Evolutionary conservation across 2,113 vertebrate genomes (phyloP).

Genomic region (Motacilla tschutschensis): DNA sequence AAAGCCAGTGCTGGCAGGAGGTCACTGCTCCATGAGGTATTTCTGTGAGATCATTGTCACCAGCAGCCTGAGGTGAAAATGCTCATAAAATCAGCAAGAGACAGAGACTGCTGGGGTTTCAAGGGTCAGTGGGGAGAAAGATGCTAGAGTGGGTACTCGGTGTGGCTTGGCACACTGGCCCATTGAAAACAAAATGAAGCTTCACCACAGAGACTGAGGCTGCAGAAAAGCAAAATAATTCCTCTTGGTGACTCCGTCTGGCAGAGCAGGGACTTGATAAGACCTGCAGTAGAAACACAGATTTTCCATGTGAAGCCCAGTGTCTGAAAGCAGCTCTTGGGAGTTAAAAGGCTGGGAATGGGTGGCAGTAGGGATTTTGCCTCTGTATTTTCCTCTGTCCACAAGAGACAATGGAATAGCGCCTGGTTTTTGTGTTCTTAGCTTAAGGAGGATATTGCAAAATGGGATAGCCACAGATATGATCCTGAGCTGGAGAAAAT

Average conservation of each 20-base stretch:
- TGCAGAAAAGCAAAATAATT: neutral
- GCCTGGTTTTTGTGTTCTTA: constrained; percentile 53
- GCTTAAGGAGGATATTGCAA: constrained; percentile 57
- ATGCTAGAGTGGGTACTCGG: neutral
- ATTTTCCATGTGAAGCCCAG: neutral
- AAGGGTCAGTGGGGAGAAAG: neutral
- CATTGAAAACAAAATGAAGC: neutral
- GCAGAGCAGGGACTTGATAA: neutral
- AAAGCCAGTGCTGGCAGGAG: neutral
- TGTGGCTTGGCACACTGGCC: neutral
- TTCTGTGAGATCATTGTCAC: neutral
- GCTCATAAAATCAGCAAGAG: neutral
- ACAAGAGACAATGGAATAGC: constrained; percentile 23
- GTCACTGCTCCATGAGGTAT: neutral
- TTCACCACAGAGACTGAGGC: neutral
- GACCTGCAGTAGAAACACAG: neutral
- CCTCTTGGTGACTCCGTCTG: neutral
- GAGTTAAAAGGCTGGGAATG: constrained; percentile 15
- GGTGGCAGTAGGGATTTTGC: constrained; percentile 7
- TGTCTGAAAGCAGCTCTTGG: neutral
- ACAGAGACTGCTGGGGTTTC: neutral
- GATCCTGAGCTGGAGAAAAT: constrained; percentile 45
- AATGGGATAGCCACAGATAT: constrained; percentile 45
- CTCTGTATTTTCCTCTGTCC: constrained; percentile 10
- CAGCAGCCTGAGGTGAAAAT: neutral